Evolutionary conservation across 2,113 vertebrate genomes (phyloP).

Genomic region (Mesembrinibis cayennensis): DNA sequence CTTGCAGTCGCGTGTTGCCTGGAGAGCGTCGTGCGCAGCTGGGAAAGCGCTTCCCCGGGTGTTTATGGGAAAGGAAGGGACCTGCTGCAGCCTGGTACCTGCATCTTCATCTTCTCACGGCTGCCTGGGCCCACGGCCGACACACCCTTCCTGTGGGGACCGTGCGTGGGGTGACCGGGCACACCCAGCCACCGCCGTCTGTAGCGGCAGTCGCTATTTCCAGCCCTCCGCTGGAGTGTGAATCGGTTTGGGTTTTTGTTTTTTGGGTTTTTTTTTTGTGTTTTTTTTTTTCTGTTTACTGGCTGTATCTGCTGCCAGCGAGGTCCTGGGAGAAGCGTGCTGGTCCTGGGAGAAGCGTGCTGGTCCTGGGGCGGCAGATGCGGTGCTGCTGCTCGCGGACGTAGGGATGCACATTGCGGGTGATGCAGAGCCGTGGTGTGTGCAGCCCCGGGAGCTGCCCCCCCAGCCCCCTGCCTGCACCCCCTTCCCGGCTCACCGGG

Average conservation of each 20-base stretch:
- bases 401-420: accelerated
- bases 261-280: no score
- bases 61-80: not conserved
- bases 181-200: not conserved
- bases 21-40: accelerated
- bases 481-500: accelerated
- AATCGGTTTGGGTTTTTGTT: no score
- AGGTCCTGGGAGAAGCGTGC: not conserved
- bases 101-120: not conserved
- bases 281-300: no score
- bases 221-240: not conserved
- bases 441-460: accelerated
- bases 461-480: not conserved
- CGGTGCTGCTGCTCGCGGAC: accelerated
- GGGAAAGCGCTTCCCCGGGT: not conserved
- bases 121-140: not conserved
- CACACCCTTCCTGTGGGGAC: conserved; percentile 28
- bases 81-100: not conserved
- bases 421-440: accelerated
- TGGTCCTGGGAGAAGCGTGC: accelerated
- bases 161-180: not conserved
- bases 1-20: accelerated
- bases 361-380: accelerated
- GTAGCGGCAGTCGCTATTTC: not conserved
- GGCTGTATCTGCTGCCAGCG: not conserved